Evolutionary conservation across 2,113 vertebrate species (phyloP), one percentile per base, ranked within the genome.

Genomic region (Pogona vitticeps): DNA sequence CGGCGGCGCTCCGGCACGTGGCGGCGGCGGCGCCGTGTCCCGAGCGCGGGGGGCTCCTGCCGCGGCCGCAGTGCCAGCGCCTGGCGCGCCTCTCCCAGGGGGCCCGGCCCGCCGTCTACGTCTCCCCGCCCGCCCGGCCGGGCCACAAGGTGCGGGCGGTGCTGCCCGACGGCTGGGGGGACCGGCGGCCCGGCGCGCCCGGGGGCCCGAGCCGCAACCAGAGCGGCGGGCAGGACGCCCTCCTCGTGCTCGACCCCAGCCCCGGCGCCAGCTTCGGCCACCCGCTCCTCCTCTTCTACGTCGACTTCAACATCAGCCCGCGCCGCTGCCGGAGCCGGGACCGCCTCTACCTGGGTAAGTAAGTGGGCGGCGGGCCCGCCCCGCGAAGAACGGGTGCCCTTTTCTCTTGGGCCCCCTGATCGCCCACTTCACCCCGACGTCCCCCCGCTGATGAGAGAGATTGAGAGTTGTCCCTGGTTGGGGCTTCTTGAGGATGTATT

Each of bases 181-280:
- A 86, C 38, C 3, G 63, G 3, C 26, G 58, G 38, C 68, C 84
- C 7, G 31, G 68, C 52, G 76, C 28, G 20, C 28, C 78, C 1
- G 17, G 42, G 2, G 75, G 31, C 38, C 5, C 23, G 42, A 15
- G 58, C n/a, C 68, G 68, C 2, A 65, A 52, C 73, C 83, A 71
- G 14, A 75, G 26, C 72, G 0, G 0, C 21, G 93, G 95, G 63
- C 97, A 97, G 2, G 97, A 97, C 42, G 96, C 94, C 1, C 95
- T 97, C 82, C 90, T 97, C 75, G 95, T 97, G 58, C 91, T 97
- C 65, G 97, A 97, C 88, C 97, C 96, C 0, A 97, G 94, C 70
- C 97, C 97, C 0, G 96, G 94, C 9, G 95, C 97, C 90, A 97
- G 96, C 92, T 97, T 97, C 75, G 97, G 97, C 31, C 97, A 97